phyloP scores from a whole-genome alignment of 2,797 vertebrate species.

The Tympanoctomys barrerae region DNA sequence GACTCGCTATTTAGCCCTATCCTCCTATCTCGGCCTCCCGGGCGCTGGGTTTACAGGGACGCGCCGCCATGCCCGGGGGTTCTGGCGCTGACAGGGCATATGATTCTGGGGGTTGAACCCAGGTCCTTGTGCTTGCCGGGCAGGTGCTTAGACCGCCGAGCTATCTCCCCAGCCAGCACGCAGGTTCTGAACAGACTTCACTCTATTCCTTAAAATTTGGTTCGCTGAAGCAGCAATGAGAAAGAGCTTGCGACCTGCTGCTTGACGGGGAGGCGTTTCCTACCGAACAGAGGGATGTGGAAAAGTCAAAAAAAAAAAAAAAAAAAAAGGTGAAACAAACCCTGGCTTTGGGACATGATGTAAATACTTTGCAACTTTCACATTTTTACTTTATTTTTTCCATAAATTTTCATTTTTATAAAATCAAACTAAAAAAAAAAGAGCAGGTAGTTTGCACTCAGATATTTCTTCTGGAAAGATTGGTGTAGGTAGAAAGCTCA shows the following conservation, averaged over 20 bases:
- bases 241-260: background rate
- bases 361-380: background rate
- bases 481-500: background rate
- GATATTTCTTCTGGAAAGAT: slow-evolving; percentile 31
- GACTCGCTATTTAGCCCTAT: too few relatives aligned
- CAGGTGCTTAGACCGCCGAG: too few relatives aligned
- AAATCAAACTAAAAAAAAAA: background rate
- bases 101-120: too few relatives aligned
- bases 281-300: background rate
- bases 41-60: too few relatives aligned
- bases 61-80: too few relatives aligned
- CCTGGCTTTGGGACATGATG: background rate
- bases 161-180: too few relatives aligned
- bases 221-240: background rate
- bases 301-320: background rate
- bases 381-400: background rate
- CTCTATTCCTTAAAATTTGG: background rate
- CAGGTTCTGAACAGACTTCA: background rate
- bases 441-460: background rate
- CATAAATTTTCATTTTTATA: background rate
- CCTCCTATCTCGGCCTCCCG: too few relatives aligned
- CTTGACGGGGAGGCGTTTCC: background rate
- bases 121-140: too few relatives aligned
- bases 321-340: background rate
- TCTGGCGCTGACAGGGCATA: too few relatives aligned